A percentile compares a stretch with the other conserved stretches of the same genome.
Evolutionary conservation across 2,113 vertebrate species (phyloP).

Genomic region (Cervus canadensis): DNA sequence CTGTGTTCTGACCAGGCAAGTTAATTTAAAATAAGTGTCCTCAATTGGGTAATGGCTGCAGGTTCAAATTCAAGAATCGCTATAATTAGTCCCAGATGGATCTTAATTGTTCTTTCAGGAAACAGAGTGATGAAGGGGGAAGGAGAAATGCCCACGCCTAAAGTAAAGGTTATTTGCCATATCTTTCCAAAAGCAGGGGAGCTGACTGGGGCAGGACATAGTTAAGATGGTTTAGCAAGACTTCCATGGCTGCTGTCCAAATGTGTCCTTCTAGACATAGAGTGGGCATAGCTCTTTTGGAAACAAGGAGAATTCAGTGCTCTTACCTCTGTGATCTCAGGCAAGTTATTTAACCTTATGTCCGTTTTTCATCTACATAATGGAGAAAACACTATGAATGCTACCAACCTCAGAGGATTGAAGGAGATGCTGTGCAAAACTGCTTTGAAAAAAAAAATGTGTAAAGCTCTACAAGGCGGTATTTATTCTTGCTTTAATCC

Average conservation of each 20-base stretch:
- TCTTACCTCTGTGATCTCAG: neutral
- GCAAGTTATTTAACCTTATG: neutral
- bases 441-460: conserved; percentile 17
- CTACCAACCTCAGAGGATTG: neutral
- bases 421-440: neutral
- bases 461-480: neutral
- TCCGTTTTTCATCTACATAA: neutral
- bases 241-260: neutral
- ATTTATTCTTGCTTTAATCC: conserved; percentile 18
- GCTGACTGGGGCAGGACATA: neutral
- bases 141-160: conserved; percentile 17
- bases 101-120: conserved; percentile 65
- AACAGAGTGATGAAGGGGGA: neutral
- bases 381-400: neutral
- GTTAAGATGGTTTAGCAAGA: conserved; percentile 15
- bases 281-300: neutral
- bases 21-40: conserved; percentile 74
- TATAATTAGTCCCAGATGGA: conserved; percentile 69
- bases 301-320: neutral
- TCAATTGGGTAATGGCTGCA: conserved; percentile 64
- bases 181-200: neutral
- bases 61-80: conserved; percentile 66
- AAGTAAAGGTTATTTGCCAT: conserved; percentile 42
- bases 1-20: conserved; percentile 68
- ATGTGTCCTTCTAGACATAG: neutral